Conservation (phyloP, 2,888 invertebrate species). For the Oscheius onirici region DNA sequence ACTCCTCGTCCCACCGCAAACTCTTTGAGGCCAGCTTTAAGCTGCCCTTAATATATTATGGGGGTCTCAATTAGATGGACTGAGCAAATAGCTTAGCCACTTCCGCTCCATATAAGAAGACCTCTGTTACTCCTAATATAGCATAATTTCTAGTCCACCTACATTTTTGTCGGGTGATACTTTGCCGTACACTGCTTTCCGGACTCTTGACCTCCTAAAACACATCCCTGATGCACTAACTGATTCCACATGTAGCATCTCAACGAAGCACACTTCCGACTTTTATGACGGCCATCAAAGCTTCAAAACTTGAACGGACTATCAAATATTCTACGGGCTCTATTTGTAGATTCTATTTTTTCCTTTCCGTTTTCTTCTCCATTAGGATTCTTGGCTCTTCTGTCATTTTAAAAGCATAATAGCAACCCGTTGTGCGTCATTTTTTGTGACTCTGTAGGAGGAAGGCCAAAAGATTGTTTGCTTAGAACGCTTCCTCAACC, state of each 20-base stretch:
- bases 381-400: no score
- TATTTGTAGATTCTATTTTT: no score
- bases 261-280: constrained; percentile 25
- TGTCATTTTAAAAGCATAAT: no score
- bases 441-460: not conserved
- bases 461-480: constrained; percentile 10
- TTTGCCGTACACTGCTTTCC: not conserved
- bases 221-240: constrained; percentile 15
- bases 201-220: not conserved
- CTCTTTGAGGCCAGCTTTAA: no score
- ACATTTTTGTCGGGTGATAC: not conserved
- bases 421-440: not conserved
- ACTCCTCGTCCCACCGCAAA: no score
- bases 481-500: constrained; percentile 5
- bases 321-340: not conserved
- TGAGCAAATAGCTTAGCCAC: no score
- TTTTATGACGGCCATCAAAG: constrained; percentile 17
- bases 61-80: no score
- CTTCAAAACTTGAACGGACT: not conserved
- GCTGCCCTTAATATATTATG: no score
- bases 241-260: constrained; percentile 24
- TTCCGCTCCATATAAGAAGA: not conserved
- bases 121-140: not conserved
- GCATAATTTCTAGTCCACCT: not conserved
- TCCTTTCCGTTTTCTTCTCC: no score